Conservation (phyloP, 2,113 vertebrate species). For the Cololabis saira region DNA sequence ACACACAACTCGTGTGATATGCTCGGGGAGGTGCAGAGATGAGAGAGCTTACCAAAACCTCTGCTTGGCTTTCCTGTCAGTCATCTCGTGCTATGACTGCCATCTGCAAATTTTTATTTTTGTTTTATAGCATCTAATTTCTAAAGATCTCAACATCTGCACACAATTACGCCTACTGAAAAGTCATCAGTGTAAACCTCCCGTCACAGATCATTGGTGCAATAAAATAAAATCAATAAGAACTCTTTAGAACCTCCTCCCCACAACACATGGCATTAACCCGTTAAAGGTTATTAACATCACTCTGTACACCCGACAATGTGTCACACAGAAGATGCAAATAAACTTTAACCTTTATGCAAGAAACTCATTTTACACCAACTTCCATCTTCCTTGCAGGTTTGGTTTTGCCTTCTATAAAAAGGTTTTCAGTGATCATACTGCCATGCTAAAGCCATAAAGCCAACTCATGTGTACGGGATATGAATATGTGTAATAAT, state of each 20-base stretch:
- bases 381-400: not conserved
- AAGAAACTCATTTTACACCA: no score
- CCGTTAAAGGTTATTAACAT: slow-evolving; percentile 7
- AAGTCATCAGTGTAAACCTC: slow-evolving; percentile 25
- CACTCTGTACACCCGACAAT: not conserved
- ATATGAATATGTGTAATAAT: not conserved
- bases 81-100: not conserved
- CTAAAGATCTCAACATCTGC: slow-evolving; percentile 34
- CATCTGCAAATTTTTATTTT: slow-evolving; percentile 11
- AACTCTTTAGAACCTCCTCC: slow-evolving; percentile 7
- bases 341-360: no score
- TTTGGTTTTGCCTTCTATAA: not conserved
- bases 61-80: not conserved
- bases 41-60: not conserved
- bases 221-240: slow-evolving; percentile 11
- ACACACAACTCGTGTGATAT: not conserved
- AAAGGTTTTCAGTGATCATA: not conserved
- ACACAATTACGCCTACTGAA: slow-evolving; percentile 27
- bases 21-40: not conserved
- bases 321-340: not conserved
- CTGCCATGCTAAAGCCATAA: slow-evolving; percentile 4
- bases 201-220: slow-evolving; percentile 27
- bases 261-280: slow-evolving; percentile 36
- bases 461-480: not conserved
- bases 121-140: slow-evolving; percentile 7